Evolutionary conservation across 2,797 vertebrate species (phyloP).

Genomic region (Dendrocincla fuliginosa): DNA sequence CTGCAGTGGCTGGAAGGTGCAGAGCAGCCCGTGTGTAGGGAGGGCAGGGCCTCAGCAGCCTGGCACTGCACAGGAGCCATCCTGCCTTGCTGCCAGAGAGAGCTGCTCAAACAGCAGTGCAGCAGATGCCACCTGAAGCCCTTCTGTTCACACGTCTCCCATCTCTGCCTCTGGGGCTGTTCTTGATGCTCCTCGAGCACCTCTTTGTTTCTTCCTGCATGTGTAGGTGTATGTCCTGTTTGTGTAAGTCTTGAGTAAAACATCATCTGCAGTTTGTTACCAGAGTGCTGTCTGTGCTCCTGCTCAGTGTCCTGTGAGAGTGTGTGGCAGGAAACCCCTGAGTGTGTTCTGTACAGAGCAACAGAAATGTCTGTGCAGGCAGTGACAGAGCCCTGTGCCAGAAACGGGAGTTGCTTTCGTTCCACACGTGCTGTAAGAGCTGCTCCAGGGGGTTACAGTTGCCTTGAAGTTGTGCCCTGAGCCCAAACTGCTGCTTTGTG

Average conservation of each 20-base stretch:
- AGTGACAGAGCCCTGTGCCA: neutral
- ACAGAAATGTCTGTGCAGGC: neutral
- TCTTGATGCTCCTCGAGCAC: neutral
- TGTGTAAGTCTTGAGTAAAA: neutral
- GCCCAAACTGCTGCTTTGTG: neutral
- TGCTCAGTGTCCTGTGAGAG: neutral
- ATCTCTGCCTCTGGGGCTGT: neutral
- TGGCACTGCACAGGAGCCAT: neutral
- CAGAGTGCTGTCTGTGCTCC: neutral
- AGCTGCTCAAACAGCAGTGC: neutral
- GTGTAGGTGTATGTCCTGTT: neutral
- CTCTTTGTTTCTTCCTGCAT: neutral
- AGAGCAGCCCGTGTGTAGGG: too few relatives aligned
- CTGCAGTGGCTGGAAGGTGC: too few relatives aligned
- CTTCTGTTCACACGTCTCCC: fast-evolving
- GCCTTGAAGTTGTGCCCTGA: neutral
- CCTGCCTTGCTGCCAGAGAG: neutral
- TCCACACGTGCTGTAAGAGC: neutral
- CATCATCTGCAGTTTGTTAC: neutral
- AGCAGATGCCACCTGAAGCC: neutral
- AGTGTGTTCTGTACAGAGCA: neutral
- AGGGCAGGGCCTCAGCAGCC: neutral
- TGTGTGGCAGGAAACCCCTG: neutral
- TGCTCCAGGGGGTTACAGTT: neutral
- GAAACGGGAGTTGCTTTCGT: neutral